Base-by-base conservation (phyloP, 2,888 invertebrate genomes). In the Apodemia duryi region DNA sequence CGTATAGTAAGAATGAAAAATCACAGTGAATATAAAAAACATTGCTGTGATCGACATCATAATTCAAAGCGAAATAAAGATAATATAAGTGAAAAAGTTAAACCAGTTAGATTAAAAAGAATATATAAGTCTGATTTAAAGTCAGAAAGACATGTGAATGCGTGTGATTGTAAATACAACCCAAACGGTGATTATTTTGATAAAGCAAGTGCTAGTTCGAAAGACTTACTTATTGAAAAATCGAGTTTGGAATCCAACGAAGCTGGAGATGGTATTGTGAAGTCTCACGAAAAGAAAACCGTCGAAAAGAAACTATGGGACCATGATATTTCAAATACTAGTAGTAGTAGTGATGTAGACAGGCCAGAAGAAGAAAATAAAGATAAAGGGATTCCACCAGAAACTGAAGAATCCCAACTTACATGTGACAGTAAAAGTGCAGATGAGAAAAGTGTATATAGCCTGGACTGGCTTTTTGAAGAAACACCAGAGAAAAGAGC, bases 131-230 rank as follows among this genome's bases (percentile, higher is more conserved):
- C 78, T 62, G 90, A 91, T 41, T 69, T 73, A 41, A 81, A 83
- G 63, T 67, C 75, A 21, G 86, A 86, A 10, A 76, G 79, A 67
- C 82, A 76, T 65, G 66, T 66, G 41, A 73, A 75, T 61, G 67
- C 80, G 32, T 89, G 88, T 66, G 86, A 86, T 67, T 88, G 86
- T 77, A 88, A 88, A 78, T 80, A 72, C 72, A 80, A 79, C 68
- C 69, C 77, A 38, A 78, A 75, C 66, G 79, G 77, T 61, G 90
- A 91, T 74, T 89, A 93, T 72, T 93, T 93, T 69, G 95, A 95
- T 75, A 93, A 94, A 77, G 92, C 93, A 57, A 95, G 95, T 78
- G 95, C 94, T 38, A 94, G 94, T 75, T 95, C 95, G 13, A 95
- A 95, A 85, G 95, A 95, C 82, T 93, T 94, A 73, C 85, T 95